These are phyloP conservation scores for Argopecten irradians DNA, from an alignment of 1,140 invertebrate genomes.

Conservation along the genomic window DNA sequence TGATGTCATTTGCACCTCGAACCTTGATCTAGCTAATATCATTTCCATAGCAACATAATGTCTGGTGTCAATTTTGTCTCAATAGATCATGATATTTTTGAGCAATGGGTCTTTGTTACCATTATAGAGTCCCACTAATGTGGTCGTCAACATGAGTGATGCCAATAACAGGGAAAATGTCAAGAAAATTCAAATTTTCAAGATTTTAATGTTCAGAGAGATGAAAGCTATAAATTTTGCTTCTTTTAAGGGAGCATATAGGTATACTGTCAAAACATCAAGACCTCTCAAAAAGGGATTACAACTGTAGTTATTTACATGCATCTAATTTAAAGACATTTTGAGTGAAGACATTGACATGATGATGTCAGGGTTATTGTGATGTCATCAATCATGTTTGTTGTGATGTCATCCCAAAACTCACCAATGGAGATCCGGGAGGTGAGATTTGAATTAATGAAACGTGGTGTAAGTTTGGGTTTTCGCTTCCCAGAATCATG, in stretches of 20 bases:
- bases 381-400: not conserved
- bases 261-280: not conserved
- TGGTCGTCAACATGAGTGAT: no score
- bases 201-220: no score
- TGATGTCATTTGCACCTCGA: no score
- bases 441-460: conserved; percentile 46
- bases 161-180: no score
- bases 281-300: not conserved
- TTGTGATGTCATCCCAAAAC: not conserved
- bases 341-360: not conserved
- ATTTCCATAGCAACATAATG: no score
- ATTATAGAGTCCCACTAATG: no score
- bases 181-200: no score
- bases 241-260: not conserved
- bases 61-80: no score
- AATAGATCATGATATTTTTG: no score
- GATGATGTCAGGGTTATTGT: not conserved
- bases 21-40: no score
- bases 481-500: conserved; percentile 50
- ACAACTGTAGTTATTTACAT: not conserved
- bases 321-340: not conserved
- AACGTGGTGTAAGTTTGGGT: conserved; percentile 41
- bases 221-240: no score
- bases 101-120: no score
- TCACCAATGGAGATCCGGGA: conserved; percentile 44